These are phyloP conservation scores for Pinctada fucata DNA, from an alignment of 2,888 invertebrate species.

Conservation along the genomic window DNA sequence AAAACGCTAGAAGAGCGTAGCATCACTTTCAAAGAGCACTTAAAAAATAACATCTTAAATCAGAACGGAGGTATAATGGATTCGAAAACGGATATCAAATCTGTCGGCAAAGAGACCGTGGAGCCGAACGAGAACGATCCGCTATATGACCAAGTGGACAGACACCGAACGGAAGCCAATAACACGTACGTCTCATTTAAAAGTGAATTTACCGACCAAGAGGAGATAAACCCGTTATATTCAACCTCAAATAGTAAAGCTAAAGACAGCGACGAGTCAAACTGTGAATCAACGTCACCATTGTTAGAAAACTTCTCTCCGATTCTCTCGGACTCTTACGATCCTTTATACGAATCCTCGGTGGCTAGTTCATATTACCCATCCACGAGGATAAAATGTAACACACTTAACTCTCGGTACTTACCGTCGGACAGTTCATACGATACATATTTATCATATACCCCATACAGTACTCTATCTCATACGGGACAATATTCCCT, in stretches of 20 bases:
- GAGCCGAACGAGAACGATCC: constrained; percentile 37
- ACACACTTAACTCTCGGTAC: constrained; percentile 38
- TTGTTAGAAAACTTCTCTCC: constrained; percentile 65
- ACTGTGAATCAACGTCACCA: constrained; percentile 68
- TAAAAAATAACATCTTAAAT: constrained; percentile 62
- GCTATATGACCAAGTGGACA: constrained; percentile 29
- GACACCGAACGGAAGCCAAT: constrained; percentile 37
- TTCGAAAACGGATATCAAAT: constrained; percentile 49
- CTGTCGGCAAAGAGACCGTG: constrained; percentile 9
- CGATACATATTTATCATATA: constrained; percentile 40
- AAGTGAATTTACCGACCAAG: constrained; percentile 64
- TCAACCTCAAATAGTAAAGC: constrained; percentile 47
- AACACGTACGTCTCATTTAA: constrained; percentile 72
- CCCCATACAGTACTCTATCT: constrained; percentile 41
- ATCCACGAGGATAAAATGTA: constrained; percentile 22
- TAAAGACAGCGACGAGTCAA: constrained; percentile 61
- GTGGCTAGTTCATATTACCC: constrained; percentile 21
- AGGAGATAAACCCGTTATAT: constrained; percentile 60
- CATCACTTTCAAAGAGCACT: constrained; percentile 66
- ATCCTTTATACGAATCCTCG: constrained; percentile 50
- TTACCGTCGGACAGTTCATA: constrained; percentile 41
- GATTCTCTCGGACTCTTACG: constrained; percentile 54
- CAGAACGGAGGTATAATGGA: constrained; percentile 38
- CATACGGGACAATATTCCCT: constrained; percentile 32
- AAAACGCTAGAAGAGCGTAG: constrained; percentile 60